Evolutionary conservation across 2,113 vertebrate genomes (phyloP), one percentile per base, ranked within the genome.

Genomic region (Sterrhoptilus dennistouni): DNA sequence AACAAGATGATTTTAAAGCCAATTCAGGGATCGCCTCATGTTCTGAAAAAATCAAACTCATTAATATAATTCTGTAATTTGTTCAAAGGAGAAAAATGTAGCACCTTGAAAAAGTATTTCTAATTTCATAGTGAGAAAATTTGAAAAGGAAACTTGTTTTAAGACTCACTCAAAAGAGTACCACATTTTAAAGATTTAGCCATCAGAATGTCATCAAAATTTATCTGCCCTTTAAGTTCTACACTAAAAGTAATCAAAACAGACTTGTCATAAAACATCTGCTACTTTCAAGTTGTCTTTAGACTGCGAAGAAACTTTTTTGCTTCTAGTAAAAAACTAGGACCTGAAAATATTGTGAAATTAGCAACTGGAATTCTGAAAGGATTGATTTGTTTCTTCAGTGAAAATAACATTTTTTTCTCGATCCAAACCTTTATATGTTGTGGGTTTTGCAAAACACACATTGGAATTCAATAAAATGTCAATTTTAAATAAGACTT

Each of bases 21-120:
- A 63, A 36, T 31, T 20, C 4, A 63, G 18, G 14, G 36, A 90
- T 23, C 0, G 0, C 6, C 3, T n/a, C 25, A 35, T 19, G 31
- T 33, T 59, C 19, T 19, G 17, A 45, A 59, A 84, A 61, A 75
- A 64, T 29, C 11, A 44, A 36, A 60, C 5, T 56, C 47, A 61
- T 29, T 47, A 69, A 75, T 20, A 23, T 11, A 35, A 49, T 50
- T 72, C 24, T 35, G 3, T 20, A 38, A 59, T 33, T 61, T 65
- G 6, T 15, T 50, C 24, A 69, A 35, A 29, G 42, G 64, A 81
- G 29, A 94, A 77, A 81, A 87, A 78, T 1, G 0, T 13, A 57
- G 24, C 28, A 64, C 14, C 33, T 61, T 23, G 23, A 49, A 57
- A 71, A 49, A 80, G 3, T 17, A 90, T 54, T 91, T 49, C 33